These are phyloP conservation scores for Rhopilema esculentum DNA, from an alignment of 30 jellyfish, hydroid and myxozoan genomes.

Conservation along the genomic window DNA sequence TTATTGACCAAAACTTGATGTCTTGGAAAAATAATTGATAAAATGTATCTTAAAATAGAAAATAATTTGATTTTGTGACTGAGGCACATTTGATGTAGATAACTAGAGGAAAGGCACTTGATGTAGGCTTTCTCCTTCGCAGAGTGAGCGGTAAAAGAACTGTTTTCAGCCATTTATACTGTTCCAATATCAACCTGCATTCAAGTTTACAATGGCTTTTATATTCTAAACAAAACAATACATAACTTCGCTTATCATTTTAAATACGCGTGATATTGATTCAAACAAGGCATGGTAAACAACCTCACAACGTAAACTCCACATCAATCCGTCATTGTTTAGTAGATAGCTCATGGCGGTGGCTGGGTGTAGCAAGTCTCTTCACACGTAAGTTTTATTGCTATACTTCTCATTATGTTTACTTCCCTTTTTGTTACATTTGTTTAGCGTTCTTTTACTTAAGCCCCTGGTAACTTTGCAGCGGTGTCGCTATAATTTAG, in stretches of 20 bases:
- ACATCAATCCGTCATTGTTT: neutral
- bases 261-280: slow-evolving; percentile 39
- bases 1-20: no score
- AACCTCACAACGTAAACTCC: neutral
- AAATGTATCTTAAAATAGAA: neutral
- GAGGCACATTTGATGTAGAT: neutral
- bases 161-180: neutral
- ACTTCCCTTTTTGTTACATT: no score
- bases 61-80: neutral
- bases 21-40: no score
- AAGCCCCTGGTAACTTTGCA: no score
- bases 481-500: neutral
- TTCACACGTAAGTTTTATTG: neutral
- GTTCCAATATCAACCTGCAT: slow-evolving; percentile 48
- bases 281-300: slow-evolving; percentile 19
- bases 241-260: slow-evolving; percentile 31
- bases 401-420: neutral
- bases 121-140: slow-evolving; percentile 12
- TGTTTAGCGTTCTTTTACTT: no score
- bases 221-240: slow-evolving; percentile 28
- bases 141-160: neutral
- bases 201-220: slow-evolving; percentile 24
- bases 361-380: neutral
- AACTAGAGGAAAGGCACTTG: neutral
- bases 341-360: neutral